These are phyloP conservation scores for Elgaria multicarinata DNA, from an alignment of 2,113 vertebrate species.

Conservation along the genomic window DNA sequence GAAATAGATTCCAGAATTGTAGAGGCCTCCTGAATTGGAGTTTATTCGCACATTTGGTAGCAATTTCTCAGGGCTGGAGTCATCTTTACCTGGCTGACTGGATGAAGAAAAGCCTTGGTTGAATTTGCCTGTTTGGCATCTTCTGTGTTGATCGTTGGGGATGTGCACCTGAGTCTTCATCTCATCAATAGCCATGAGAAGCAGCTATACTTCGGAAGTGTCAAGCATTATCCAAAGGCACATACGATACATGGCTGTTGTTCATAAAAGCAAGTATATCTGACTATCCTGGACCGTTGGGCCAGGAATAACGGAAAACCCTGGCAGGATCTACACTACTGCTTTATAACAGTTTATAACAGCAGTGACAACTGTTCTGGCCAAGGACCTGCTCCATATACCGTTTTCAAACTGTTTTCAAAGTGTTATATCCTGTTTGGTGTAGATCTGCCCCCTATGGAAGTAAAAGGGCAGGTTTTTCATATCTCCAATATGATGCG, in stretches of 20 bases:
- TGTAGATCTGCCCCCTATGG: no score
- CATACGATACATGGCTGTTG: no score
- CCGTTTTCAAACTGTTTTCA: no score
- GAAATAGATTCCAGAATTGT: neutral
- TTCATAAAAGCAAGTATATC: neutral
- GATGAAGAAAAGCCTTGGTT: neutral
- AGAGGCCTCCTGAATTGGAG: neutral
- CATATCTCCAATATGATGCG: neutral
- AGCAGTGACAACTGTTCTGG: no score
- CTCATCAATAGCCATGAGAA: neutral
- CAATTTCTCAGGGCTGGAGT: neutral
- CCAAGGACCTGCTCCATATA: no score
- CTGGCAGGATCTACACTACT: no score
- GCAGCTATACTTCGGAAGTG: neutral
- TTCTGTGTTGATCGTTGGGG: neutral
- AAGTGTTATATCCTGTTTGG: no score
- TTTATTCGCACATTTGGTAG: neutral
- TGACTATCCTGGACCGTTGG: no score
- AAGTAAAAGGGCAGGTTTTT: neutral
- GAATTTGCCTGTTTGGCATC: neutral
- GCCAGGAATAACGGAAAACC: no score
- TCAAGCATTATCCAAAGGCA: neutral
- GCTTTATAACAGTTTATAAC: no score
- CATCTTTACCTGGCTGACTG: neutral
- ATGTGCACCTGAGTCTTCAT: neutral